Evolutionary conservation across 2,113 vertebrate species (phyloP).

Genomic region (Hyaena hyaena): DNA sequence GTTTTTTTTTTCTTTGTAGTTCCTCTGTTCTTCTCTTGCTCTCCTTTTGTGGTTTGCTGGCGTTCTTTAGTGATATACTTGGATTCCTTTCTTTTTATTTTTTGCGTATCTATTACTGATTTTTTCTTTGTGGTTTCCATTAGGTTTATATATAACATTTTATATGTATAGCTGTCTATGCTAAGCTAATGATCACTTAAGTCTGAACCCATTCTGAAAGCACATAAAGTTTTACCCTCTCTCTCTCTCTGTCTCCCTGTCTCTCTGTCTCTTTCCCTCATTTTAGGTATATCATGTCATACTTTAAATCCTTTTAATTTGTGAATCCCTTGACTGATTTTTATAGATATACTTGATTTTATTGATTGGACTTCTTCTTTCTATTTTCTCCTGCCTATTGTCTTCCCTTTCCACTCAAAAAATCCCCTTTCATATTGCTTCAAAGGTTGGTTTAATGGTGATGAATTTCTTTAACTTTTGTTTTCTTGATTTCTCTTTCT

Average conservation of each 20-base stretch:
- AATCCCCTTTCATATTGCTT: neutral
- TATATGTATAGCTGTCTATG: neutral
- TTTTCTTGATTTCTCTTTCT: neutral
- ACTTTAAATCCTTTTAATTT: neutral
- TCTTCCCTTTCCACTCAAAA: neutral
- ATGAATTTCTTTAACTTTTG: neutral
- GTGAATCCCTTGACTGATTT: neutral
- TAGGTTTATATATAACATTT: neutral
- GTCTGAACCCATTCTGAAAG: neutral
- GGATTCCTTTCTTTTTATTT: neutral
- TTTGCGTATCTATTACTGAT: neutral
- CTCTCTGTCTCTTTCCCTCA: neutral
- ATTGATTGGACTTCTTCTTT: neutral
- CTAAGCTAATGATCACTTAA: neutral
- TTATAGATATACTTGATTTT: neutral
- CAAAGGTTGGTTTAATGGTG: neutral
- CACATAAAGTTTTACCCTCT: neutral
- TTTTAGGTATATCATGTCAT: neutral
- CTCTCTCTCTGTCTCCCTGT: neutral
- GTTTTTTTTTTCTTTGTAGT: neutral
- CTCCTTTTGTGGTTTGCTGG: neutral
- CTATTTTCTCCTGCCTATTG: neutral
- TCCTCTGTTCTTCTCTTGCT: neutral
- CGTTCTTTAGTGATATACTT: neutral
- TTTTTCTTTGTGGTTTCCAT: neutral